phyloP scores from a whole-genome alignment of 2,797 vertebrate genomes.

The Melanotaenia nigrans region DNA sequence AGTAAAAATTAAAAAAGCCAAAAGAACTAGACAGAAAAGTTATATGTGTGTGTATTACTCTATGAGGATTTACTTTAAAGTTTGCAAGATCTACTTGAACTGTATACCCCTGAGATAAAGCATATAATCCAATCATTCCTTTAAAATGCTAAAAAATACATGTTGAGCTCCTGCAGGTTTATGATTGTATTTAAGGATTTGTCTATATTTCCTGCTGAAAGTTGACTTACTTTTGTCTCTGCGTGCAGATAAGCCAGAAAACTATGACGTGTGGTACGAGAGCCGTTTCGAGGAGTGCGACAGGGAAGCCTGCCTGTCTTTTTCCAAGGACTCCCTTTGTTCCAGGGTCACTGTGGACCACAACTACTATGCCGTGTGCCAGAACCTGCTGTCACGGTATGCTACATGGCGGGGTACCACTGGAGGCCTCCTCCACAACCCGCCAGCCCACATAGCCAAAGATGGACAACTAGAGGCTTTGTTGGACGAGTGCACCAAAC shows the following conservation, averaged over 20 bases:
- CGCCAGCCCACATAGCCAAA: slow-evolving; percentile 92
- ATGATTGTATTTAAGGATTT: neutral
- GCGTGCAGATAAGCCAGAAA: slow-evolving; percentile 94
- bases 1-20: too few species aligned
- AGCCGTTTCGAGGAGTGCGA: slow-evolving; percentile 98
- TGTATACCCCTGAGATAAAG: neutral
- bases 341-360: slow-evolving; percentile 96
- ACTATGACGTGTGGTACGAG: slow-evolving; percentile 97
- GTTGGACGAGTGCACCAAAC: slow-evolving; percentile 97
- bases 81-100: neutral
- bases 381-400: slow-evolving; percentile 95
- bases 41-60: neutral
- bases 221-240: slow-evolving; percentile 4
- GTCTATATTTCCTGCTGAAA: slow-evolving; percentile 13
- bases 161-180: neutral
- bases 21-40: too few species aligned
- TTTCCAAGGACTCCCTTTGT: slow-evolving; percentile 97
- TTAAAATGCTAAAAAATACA: neutral
- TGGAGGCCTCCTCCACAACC: slow-evolving; percentile 95
- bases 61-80: neutral
- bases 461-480: slow-evolving; percentile 92
- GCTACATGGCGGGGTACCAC: slow-evolving; percentile 97
- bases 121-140: neutral
- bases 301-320: slow-evolving; percentile 98
- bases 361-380: slow-evolving; percentile 98